Evolutionary conservation across 1,140 invertebrate genomes (phyloP).

Genomic region (Lethrus apterus): DNA sequence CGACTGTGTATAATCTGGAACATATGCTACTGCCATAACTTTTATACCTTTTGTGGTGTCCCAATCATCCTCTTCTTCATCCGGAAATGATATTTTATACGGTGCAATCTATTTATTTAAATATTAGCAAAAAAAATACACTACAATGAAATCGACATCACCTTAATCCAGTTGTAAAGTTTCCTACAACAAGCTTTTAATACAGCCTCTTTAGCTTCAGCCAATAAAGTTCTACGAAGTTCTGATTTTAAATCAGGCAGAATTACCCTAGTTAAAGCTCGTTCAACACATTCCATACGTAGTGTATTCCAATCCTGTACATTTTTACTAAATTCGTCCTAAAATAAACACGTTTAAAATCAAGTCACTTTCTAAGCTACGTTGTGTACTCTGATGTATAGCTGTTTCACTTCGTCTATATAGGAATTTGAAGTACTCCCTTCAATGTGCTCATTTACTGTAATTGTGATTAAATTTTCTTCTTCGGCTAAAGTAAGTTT

Average conservation of each 20-base stretch:
- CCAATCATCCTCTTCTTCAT: constrained; percentile 89
- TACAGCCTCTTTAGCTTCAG: constrained; percentile 87
- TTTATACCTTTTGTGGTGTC: constrained; percentile 71
- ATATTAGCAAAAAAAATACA: constrained; percentile 12
- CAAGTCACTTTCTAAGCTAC: neutral
- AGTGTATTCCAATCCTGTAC: constrained; percentile 96
- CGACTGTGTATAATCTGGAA: constrained; percentile 77
- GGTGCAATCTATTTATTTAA: constrained; percentile 59
- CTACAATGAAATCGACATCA: constrained; percentile 25
- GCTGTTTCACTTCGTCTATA: constrained; percentile 84
- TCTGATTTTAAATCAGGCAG: constrained; percentile 87
- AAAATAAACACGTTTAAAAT: constrained; percentile 23
- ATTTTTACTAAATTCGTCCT: constrained; percentile 93
- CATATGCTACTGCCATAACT: constrained; percentile 82
- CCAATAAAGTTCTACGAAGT: constrained; percentile 67
- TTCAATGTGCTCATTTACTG: constrained; percentile 67
- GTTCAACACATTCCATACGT: constrained; percentile 77
- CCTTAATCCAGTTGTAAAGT: constrained; percentile 86
- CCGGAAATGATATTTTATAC: constrained; percentile 67
- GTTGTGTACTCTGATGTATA: constrained; percentile 56
- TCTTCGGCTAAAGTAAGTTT: constrained; percentile 77
- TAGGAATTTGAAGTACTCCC: constrained; percentile 71
- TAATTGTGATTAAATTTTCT: constrained; percentile 73
- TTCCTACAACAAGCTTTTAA: constrained; percentile 75
- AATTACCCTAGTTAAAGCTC: constrained; percentile 81